Percentiles rank a stretch among this genome's conserved stretches.
These are phyloP conservation scores for Thaumatotibia leucotreta DNA, from an alignment of 1,140 invertebrate species.

Conservation along the genomic window DNA sequence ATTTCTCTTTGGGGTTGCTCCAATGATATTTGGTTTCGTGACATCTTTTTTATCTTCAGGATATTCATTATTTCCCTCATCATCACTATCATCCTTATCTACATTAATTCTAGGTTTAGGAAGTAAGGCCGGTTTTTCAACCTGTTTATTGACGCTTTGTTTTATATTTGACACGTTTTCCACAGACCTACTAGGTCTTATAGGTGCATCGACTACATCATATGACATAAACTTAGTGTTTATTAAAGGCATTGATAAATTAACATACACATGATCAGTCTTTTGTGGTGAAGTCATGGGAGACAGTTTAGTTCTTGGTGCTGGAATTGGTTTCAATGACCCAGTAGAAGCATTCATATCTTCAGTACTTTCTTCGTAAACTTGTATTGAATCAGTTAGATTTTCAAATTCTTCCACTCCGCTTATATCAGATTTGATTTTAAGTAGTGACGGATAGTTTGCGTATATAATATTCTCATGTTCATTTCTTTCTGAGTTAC, in stretches of 20 bases:
- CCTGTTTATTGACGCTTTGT: constrained; percentile 22
- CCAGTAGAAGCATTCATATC: constrained; percentile 40
- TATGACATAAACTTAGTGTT: constrained; percentile 45
- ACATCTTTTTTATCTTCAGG: constrained; percentile 26
- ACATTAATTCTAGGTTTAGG: constrained; percentile 19
- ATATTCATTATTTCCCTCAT: constrained; percentile 25
- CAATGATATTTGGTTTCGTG: constrained; percentile 64
- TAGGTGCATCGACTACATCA: constrained; percentile 54
- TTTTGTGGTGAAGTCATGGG: constrained; percentile 49
- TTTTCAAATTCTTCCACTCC: constrained; percentile 70
- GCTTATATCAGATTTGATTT: constrained; percentile 56
- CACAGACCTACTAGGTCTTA: constrained; percentile 56
- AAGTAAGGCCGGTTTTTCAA: constrained; percentile 12
- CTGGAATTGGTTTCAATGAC: constrained; percentile 60
- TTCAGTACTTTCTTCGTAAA: constrained; percentile 53
- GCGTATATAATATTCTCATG: constrained; percentile 59
- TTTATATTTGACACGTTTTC: constrained; percentile 48
- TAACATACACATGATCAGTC: constrained; percentile 65
- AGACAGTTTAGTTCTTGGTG: constrained; percentile 61
- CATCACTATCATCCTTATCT: constrained; percentile 29
- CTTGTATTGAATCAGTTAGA: constrained; percentile 72
- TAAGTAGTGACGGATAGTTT: constrained; percentile 55
- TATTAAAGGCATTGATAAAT: constrained; percentile 68
- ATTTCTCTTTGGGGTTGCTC: constrained; percentile 60
- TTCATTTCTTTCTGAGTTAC: constrained; percentile 44